A percentile compares a stretch with the other conserved stretches of the same genome.
These are phyloP conservation scores for Mythimna ferrago DNA, from an alignment of 2,888 invertebrate genomes.

Conservation along the genomic window DNA sequence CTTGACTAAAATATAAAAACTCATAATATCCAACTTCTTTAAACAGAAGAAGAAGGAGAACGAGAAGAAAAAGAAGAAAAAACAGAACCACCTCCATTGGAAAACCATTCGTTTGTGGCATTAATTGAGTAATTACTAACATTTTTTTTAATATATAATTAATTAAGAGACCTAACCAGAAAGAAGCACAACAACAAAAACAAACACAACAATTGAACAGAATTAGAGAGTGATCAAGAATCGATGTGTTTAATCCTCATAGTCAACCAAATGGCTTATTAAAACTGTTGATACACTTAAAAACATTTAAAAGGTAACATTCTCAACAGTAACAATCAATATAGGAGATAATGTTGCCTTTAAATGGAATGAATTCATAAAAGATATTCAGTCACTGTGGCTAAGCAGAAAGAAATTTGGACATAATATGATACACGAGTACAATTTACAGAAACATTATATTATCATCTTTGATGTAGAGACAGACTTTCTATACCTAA, in stretches of 20 bases:
- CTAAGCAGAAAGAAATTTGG: too few relatives aligned
- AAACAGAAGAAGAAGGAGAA: background rate
- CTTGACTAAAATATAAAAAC: background rate
- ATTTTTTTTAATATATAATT: background rate
- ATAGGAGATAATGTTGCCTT: too few relatives aligned
- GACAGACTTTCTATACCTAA: too few relatives aligned
- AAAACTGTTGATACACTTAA: background rate
- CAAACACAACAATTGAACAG: background rate
- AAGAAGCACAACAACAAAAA: too few relatives aligned
- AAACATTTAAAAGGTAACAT: background rate
- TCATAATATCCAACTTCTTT: background rate
- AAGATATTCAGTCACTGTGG: too few relatives aligned
- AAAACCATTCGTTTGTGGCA: conserved; percentile 50
- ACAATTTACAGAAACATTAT: too few relatives aligned
- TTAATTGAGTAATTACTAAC: conserved; percentile 52
- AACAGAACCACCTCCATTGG: conserved; percentile 3
- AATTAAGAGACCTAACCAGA: too few relatives aligned
- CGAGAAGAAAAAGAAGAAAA: conserved; percentile 11
- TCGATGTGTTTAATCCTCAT: too few relatives aligned
- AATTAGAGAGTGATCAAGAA: background rate
- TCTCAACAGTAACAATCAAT: background rate
- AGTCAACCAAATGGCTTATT: too few relatives aligned
- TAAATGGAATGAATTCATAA: too few relatives aligned
- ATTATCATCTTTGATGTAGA: too few relatives aligned
- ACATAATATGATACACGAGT: too few relatives aligned